These are phyloP conservation scores for Sinelater perroti DNA, from an alignment of 2,888 invertebrate species.

Conservation along the genomic window DNA sequence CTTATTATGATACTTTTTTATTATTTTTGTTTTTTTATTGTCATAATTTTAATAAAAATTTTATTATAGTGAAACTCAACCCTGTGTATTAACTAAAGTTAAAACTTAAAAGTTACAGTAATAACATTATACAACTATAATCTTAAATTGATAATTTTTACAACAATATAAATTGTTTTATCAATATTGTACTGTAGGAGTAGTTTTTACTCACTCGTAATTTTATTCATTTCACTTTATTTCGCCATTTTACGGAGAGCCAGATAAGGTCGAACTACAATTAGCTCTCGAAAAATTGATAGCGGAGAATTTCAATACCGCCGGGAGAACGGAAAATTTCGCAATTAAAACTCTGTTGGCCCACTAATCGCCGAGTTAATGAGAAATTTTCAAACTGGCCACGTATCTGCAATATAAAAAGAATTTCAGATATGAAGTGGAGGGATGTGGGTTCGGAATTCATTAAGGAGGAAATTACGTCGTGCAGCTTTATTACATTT, in stretches of 20 bases:
- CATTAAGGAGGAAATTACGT: constrained; percentile 39
- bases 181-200: no score
- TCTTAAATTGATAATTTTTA: no score
- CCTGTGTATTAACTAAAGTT: no score
- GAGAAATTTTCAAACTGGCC: constrained; percentile 38
- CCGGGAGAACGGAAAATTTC: constrained; percentile 4
- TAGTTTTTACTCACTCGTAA: no score
- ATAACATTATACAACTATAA: no score
- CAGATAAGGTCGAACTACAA: constrained; percentile 23
- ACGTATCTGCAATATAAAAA: constrained; percentile 38
- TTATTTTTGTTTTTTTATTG: no score
- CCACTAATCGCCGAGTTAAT: constrained; percentile 32
- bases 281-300: neutral
- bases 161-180: no score
- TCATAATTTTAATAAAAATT: no score
- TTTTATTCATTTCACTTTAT: no score
- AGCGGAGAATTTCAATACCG: neutral
- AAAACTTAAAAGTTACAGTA: no score
- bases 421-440: constrained; percentile 39
- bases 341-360: constrained; percentile 33
- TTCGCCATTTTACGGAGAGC: constrained; percentile 7
- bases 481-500: constrained; percentile 37
- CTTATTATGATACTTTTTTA: no score
- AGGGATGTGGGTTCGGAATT: constrained; percentile 39
- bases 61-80: no score